Percentiles rank a stretch among this genome's conserved stretches.
These are phyloP conservation scores for Tipula confusa DNA, from an alignment of 2,888 invertebrate genomes.

Conservation along the genomic window DNA sequence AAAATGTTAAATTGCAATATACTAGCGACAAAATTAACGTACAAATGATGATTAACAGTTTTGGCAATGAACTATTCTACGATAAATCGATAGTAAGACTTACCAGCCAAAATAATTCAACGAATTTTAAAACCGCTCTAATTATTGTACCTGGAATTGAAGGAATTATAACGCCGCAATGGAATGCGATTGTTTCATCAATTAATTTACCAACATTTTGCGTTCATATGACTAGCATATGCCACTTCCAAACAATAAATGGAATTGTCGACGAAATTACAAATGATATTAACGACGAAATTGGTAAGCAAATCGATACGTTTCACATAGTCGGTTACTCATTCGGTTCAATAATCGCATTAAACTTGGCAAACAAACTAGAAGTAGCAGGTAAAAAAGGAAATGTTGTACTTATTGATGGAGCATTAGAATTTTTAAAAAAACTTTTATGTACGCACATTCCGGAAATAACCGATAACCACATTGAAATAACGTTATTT, in stretches of 20 bases:
- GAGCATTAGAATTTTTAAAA: slow-evolving; percentile 68
- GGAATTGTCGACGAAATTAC: neutral
- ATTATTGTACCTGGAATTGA: slow-evolving; percentile 64
- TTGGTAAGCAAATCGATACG: slow-evolving; percentile 55
- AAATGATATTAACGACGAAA: slow-evolving; percentile 35
- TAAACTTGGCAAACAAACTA: slow-evolving; percentile 70
- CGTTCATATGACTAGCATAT: slow-evolving; percentile 37
- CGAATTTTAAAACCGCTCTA: slow-evolving; percentile 40
- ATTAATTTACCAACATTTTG: slow-evolving; percentile 38
- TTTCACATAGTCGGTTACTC: slow-evolving; percentile 82
- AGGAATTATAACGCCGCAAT: slow-evolving; percentile 50
- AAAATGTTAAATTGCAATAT: neutral
- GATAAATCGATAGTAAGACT: slow-evolving; percentile 55
- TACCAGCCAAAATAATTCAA: slow-evolving; percentile 45
- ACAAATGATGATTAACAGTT: slow-evolving; percentile 56
- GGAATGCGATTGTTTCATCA: slow-evolving; percentile 44
- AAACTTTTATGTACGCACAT: slow-evolving; percentile 39
- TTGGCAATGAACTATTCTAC: slow-evolving; percentile 57
- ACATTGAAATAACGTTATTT: slow-evolving; percentile 43
- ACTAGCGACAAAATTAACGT: slow-evolving; percentile 48
- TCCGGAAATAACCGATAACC: slow-evolving; percentile 38
- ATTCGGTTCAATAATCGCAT: slow-evolving; percentile 71
- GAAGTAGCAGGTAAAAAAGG: slow-evolving; percentile 63
- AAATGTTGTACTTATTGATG: slow-evolving; percentile 73
- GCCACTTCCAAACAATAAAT: neutral